Percentiles rank a stretch among this genome's conserved stretches.
Conservation (phyloP, 1,140 invertebrate genomes). For the Aphis craccivora region DNA sequence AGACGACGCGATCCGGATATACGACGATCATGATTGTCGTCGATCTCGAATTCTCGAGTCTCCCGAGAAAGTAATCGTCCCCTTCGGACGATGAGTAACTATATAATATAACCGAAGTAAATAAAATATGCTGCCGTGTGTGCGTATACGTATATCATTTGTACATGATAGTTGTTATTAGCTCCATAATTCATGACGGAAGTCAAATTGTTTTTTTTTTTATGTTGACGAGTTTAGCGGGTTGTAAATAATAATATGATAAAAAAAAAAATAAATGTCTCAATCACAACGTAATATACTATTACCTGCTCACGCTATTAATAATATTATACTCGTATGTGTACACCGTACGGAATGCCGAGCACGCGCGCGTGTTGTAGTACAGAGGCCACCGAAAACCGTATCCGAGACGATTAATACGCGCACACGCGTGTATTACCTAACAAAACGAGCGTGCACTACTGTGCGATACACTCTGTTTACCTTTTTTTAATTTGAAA, state of each 20-base stretch:
- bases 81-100: background rate
- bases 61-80: constrained; percentile 4
- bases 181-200: constrained; percentile 26
- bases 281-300: background rate
- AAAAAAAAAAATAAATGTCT: constrained; percentile 30
- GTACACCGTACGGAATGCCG: background rate
- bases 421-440: no score
- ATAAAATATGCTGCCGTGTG: background rate
- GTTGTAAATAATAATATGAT: constrained; percentile 29
- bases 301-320: background rate
- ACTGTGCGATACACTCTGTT: no score
- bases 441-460: no score
- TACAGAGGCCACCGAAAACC: background rate
- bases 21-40: background rate
- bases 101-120: background rate
- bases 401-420: background rate
- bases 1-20: background rate
- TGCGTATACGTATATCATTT: background rate
- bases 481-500: no score
- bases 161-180: background rate
- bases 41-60: background rate
- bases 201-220: constrained; percentile 41
- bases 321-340: background rate
- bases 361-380: background rate
- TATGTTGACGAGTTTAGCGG: background rate